phyloP scores from a whole-genome alignment of 2,113 vertebrate species.

The Athene noctua region DNA sequence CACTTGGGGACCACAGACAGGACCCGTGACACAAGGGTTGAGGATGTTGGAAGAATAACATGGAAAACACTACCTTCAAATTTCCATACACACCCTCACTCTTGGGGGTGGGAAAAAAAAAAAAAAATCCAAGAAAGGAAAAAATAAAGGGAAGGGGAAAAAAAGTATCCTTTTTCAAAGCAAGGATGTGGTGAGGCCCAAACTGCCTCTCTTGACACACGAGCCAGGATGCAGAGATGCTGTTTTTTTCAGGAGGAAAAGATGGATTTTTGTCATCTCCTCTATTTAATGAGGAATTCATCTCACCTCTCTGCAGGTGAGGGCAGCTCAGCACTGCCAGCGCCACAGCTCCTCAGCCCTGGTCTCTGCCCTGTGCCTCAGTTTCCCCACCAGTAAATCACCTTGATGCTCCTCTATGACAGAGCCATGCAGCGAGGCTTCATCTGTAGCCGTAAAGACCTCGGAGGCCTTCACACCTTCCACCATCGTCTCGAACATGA shows the following conservation, averaged over 20 bases:
- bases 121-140: not conserved
- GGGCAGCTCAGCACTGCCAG: not conserved
- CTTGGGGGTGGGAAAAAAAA: not conserved
- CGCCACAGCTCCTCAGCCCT: not conserved
- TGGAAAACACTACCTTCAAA: not conserved
- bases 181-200: not conserved
- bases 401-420: not conserved
- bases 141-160: not conserved
- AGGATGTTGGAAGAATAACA: not conserved
- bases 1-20: not conserved
- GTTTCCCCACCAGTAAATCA: not conserved
- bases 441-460: not conserved
- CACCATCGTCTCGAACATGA: not conserved
- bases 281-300: not conserved
- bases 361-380: not conserved
- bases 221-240: not conserved
- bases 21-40: not conserved
- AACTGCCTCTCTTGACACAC: not conserved
- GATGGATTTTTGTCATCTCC: not conserved
- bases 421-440: not conserved
- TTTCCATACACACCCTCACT: not conserved
- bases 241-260: slow-evolving; percentile 6
- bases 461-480: not conserved
- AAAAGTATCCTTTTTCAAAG: slow-evolving; percentile 36
- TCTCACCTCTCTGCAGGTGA: not conserved